Percentiles rank a stretch among this genome's conserved stretches.
These are phyloP conservation scores for Temnothorax ravouxi DNA, from an alignment of 2,888 invertebrate genomes.

Conservation along the genomic window DNA sequence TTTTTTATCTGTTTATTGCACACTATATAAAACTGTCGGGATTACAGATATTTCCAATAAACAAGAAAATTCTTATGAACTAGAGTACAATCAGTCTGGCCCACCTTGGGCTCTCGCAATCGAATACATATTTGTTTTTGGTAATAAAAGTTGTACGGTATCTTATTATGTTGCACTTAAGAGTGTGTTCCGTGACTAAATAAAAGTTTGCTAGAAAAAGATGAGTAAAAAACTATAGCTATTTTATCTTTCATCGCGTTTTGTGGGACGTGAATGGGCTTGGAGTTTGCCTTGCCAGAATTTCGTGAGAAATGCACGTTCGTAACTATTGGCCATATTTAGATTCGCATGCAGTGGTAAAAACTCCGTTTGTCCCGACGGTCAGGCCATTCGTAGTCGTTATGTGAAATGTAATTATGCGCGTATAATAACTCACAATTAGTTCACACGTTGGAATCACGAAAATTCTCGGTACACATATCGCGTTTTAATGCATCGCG, in stretches of 20 bases:
- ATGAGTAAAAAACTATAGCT: no score
- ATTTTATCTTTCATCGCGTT: background rate
- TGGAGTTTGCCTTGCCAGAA: conserved; percentile 1
- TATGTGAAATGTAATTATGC: conserved; percentile 45
- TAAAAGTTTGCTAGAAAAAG: no score
- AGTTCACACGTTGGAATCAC: conserved; percentile 23
- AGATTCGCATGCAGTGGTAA: background rate
- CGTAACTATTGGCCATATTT: background rate
- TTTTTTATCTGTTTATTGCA: no score
- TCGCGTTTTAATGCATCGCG: conserved; percentile 20
- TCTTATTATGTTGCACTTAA: no score
- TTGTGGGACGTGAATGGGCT: background rate
- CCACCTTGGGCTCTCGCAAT: no score
- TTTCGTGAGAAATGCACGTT: background rate
- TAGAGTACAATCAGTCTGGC: no score
- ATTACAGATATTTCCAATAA: no score
- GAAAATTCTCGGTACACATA: background rate
- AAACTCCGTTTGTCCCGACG: conserved; percentile 19
- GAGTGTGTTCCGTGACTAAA: no score
- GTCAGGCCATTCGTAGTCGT: conserved; percentile 47
- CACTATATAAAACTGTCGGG: no score
- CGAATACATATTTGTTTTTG: no score
- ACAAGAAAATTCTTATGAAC: no score
- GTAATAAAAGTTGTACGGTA: no score
- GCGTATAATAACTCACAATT: conserved; percentile 47